These are phyloP conservation scores for Cherax quadricarinatus DNA, from an alignment of 1,140 invertebrate species.

Conservation along the genomic window DNA sequence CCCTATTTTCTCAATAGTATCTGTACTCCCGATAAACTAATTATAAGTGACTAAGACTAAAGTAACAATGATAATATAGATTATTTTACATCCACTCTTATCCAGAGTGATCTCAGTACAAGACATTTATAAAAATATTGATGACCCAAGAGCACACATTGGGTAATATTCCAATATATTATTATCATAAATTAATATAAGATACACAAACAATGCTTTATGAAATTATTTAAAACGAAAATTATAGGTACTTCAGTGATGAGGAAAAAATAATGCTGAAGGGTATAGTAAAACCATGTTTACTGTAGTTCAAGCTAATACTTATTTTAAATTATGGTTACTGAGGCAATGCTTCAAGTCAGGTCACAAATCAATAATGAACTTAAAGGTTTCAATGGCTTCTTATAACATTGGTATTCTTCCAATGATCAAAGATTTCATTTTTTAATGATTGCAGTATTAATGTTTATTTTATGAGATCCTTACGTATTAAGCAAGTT, in stretches of 20 bases:
- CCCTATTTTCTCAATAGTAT: neutral
- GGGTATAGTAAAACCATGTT: too few species aligned
- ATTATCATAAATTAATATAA: neutral
- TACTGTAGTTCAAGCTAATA: too few species aligned
- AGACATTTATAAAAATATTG: slow-evolving; percentile 41
- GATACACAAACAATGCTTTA: neutral
- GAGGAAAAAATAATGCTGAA: too few species aligned
- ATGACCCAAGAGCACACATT: neutral
- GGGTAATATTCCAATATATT: neutral
- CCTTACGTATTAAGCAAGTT: neutral
- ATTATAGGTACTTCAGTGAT: neutral
- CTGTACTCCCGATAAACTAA: slow-evolving; percentile 29
- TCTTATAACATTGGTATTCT: too few species aligned
- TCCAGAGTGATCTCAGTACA: neutral
- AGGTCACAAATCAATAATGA: too few species aligned
- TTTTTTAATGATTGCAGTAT: neutral
- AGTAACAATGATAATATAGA: slow-evolving; percentile 22
- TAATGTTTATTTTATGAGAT: too few species aligned
- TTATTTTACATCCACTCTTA: neutral
- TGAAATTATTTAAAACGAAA: neutral
- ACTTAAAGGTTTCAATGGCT: too few species aligned
- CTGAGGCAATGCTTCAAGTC: too few species aligned
- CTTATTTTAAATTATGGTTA: too few species aligned
- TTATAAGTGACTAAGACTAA: slow-evolving; percentile 33
- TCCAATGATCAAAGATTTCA: neutral